Evolutionary conservation across 1,140 invertebrate genomes (phyloP).

Genomic region (Panagrolaimus sp.): DNA sequence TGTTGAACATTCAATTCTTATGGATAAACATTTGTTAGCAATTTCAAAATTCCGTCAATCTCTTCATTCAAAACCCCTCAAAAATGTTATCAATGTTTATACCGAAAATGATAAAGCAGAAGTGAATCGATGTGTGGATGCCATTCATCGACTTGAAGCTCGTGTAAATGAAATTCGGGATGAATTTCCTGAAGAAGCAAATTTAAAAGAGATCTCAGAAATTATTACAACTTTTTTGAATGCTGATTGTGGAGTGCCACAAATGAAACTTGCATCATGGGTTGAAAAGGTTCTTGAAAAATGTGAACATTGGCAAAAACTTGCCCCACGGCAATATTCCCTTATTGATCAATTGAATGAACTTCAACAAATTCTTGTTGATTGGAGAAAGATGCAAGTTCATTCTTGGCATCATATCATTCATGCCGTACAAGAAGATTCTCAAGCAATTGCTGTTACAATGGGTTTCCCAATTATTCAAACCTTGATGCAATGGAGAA

Average conservation of each 20-base stretch:
- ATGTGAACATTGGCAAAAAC: constrained; percentile 60
- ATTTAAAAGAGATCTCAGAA: constrained; percentile 69
- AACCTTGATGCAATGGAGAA: constrained; percentile 23
- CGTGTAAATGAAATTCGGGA: constrained; percentile 69
- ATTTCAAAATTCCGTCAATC: constrained; percentile 8
- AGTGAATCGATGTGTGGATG: constrained; percentile 70
- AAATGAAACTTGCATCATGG: constrained; percentile 81
- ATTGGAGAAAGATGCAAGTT: constrained; percentile 86
- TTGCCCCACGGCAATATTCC: constrained; percentile 78
- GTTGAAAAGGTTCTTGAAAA: constrained; percentile 71
- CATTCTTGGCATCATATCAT: constrained; percentile 76
- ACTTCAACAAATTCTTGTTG: constrained; percentile 75
- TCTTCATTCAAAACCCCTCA: background rate
- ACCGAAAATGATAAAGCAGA: constrained; percentile 75
- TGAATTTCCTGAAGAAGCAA: constrained; percentile 85
- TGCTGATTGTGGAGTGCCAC: constrained; percentile 73
- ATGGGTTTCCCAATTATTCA: constrained; percentile 51
- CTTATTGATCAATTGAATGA: constrained; percentile 69
- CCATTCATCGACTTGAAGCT: constrained; percentile 66
- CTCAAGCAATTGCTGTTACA: constrained; percentile 39
- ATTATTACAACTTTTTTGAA: constrained; percentile 53
- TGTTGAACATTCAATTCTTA: background rate
- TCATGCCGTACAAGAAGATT: constrained; percentile 62
- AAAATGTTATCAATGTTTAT: constrained; percentile 71
- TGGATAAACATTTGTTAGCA: constrained; percentile 1